These are phyloP conservation scores for Varroa destructor DNA, from an alignment of 1,140 invertebrate species.

Conservation along the genomic window DNA sequence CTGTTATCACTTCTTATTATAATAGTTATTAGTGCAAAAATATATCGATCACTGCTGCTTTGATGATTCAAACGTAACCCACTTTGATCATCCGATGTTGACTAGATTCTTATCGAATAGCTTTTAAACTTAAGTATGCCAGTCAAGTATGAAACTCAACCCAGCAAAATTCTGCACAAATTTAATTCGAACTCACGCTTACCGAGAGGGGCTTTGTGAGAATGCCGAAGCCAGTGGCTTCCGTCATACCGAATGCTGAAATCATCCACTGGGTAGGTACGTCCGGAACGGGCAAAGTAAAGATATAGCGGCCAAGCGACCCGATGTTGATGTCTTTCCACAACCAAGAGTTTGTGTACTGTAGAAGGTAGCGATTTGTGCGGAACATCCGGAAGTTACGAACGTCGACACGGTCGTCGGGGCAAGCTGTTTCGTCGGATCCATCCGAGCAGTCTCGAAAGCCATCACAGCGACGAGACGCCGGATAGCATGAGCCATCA, in stretches of 20 bases:
- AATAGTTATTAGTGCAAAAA: too few species aligned
- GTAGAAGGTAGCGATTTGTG: slow-evolving; percentile 67
- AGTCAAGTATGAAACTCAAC: too few species aligned
- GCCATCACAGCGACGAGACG: slow-evolving; percentile 63
- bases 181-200: slow-evolving; percentile 34
- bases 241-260: slow-evolving; percentile 76
- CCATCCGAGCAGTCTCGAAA: slow-evolving; percentile 60
- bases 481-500: slow-evolving; percentile 57
- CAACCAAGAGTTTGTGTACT: slow-evolving; percentile 85
- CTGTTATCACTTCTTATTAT: too few species aligned
- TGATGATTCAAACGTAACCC: too few species aligned
- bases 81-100: too few species aligned
- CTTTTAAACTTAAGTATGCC: too few species aligned
- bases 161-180: too few species aligned
- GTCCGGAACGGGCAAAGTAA: slow-evolving; percentile 70
- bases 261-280: slow-evolving; percentile 78
- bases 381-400: slow-evolving; percentile 61
- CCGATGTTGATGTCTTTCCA: slow-evolving; percentile 89
- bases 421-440: slow-evolving; percentile 71
- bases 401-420: slow-evolving; percentile 46
- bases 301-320: slow-evolving; percentile 63
- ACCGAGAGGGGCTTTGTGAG: slow-evolving; percentile 58
- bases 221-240: slow-evolving; percentile 69
- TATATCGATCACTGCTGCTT: too few species aligned
- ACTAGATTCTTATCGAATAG: too few species aligned